phyloP scores from a whole-genome alignment of 2,113 vertebrate species.

The Columba livia region DNA sequence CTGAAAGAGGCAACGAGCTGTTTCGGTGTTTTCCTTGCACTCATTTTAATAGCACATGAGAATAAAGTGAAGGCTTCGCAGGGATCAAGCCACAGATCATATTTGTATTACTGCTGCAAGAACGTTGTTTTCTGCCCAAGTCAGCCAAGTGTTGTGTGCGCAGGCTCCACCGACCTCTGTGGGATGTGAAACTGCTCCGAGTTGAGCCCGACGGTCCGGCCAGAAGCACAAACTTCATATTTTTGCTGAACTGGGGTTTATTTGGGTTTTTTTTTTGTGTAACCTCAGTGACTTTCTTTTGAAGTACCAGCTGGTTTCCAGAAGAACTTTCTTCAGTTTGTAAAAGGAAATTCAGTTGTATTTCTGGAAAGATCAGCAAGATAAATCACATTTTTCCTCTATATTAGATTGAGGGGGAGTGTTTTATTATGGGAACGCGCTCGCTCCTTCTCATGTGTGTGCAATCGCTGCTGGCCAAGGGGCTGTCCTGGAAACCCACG shows the following conservation, averaged over 20 bases:
- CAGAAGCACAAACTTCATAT: rapidly evolving
- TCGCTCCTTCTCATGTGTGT: not conserved
- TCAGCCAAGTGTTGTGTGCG: not conserved
- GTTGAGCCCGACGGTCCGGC: too few species aligned
- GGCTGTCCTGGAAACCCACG: not conserved
- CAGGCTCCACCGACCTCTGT: rapidly evolving
- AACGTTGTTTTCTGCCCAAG: not conserved
- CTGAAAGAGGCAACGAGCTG: not conserved
- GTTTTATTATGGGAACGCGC: not conserved
- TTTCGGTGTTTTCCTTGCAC: not conserved
- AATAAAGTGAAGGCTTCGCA: not conserved
- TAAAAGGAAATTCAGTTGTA: not conserved
- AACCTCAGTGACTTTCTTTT: not conserved
- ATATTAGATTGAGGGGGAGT: not conserved
- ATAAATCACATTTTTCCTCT: not conserved
- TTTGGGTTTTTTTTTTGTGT: too few species aligned
- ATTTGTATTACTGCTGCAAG: not conserved
- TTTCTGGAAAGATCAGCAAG: not conserved
- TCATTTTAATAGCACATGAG: not conserved
- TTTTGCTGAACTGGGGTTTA: not conserved
- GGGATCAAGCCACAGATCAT: not conserved
- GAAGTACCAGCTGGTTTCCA: not conserved
- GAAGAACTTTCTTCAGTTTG: not conserved
- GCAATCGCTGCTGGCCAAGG: not conserved
- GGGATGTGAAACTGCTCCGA: not conserved